Percentiles rank a stretch among this genome's conserved stretches.
Conservation (phyloP, 2,113 vertebrate genomes). For the Chroicocephalus ridibundus region DNA sequence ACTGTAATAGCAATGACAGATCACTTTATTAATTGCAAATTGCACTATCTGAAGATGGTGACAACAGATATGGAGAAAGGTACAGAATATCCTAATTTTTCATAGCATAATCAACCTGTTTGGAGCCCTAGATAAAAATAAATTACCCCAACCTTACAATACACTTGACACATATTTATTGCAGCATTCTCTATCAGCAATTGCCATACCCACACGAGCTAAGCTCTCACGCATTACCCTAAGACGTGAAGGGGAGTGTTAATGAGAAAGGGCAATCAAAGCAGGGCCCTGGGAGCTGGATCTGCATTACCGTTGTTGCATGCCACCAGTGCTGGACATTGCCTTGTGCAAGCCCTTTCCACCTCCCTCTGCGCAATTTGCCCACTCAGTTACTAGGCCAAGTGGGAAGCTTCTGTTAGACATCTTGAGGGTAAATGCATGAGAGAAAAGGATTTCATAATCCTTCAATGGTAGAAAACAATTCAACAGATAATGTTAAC, state of each 20-base stretch:
- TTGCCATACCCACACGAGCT: neutral
- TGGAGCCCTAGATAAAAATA: conserved; percentile 38
- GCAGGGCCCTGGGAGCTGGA: neutral
- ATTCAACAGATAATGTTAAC: neutral
- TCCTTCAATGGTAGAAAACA: neutral
- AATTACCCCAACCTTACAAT: conserved; percentile 25
- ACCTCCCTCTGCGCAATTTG: neutral
- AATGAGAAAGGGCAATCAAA: neutral
- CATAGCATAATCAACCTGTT: conserved; percentile 37
- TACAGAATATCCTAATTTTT: conserved; percentile 59
- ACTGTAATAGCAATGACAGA: conserved; percentile 18
- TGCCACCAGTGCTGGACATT: rapidly evolving
- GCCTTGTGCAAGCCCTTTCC: neutral
- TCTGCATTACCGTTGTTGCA: neutral
- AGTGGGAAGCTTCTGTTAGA: neutral
- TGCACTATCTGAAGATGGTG: conserved; percentile 47
- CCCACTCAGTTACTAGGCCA: neutral
- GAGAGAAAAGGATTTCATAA: neutral
- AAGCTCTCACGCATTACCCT: neutral
- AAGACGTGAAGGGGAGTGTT: neutral
- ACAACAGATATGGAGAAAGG: conserved; percentile 47
- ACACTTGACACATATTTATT: conserved; percentile 36
- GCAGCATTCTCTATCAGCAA: conserved; percentile 24
- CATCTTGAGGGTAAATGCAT: neutral
- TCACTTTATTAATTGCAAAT: conserved; percentile 55